Base-by-base conservation (phyloP, 2,888 invertebrate genomes). In the Clusia tigrina region DNA sequence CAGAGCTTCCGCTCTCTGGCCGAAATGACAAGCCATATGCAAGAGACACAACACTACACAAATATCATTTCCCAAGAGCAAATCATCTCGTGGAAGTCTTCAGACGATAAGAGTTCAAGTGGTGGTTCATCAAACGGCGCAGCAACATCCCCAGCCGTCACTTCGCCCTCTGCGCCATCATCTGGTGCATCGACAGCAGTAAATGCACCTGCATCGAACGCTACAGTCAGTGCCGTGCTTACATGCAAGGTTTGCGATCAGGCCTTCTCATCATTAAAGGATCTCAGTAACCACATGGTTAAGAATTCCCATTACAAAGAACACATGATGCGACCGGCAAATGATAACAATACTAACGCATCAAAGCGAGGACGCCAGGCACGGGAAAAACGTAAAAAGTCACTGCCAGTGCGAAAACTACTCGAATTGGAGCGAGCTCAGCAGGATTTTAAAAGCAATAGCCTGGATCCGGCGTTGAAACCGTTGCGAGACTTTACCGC, bases 11-110 rank as follows among this genome's bases (percentile, higher is more conserved):
- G 96, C 62, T 94, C 96, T 0, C 85, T 98, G 60, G 97, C 97
- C 1, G 96, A 98, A 85, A 95, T 98, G 93, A 98, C 98, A 1
- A 94, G 93, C 75, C 98, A 98, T 83, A 98, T 98, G 98, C 96
- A 97, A 82, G 93, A 97, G 79, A 98, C 98, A 23, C 96, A 98
- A 81, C 98, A 98, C 81, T 98, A 98, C 80, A 96, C 97, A 0
- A 98, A 98, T 80, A 98, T 98, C 70, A 97, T 98, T 78, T 97
- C 96, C 17, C 96, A 96, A 83, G 96, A 96, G 83, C 96, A 96
- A 85, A 95, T 96, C 62, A 96, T 95, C 78, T 95, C 95, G 18
- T 96, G 96, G 96, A 92, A 95, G 77, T 94, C 94, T 0, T 90
- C 93, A 0, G 95, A 96, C 71, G 95, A 94, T 74, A 87, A 88